phyloP scores from a whole-genome alignment of 2,113 vertebrate genomes.

The Hassar affinis region DNA sequence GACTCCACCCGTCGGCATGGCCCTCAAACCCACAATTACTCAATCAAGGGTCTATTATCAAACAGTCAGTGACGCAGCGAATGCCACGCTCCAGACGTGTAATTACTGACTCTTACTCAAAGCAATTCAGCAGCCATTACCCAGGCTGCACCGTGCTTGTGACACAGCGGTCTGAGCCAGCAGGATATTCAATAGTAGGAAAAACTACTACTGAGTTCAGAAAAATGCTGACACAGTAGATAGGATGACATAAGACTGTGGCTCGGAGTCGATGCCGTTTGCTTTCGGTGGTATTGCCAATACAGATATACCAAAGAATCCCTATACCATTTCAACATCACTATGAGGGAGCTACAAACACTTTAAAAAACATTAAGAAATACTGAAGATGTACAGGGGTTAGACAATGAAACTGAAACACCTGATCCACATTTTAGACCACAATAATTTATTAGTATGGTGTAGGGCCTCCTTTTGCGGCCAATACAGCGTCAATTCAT shows the following conservation, averaged over 20 bases:
- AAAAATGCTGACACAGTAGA: neutral
- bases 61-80: slow-evolving; percentile 51
- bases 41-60: slow-evolving; percentile 75
- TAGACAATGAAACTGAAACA: too few relatives aligned
- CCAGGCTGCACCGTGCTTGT: slow-evolving; percentile 25
- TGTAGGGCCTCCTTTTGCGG: too few relatives aligned
- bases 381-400: too few relatives aligned
- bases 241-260: neutral
- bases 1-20: slow-evolving; percentile 69
- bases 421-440: too few relatives aligned
- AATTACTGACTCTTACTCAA: slow-evolving; percentile 50
- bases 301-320: neutral
- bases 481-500: too few relatives aligned
- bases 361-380: neutral
- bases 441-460: too few relatives aligned
- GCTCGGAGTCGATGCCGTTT: neutral
- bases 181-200: slow-evolving; percentile 28
- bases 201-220: neutral
- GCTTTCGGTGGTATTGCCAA: neutral
- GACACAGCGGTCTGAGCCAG: slow-evolving; percentile 17
- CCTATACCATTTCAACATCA: too few relatives aligned
- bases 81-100: slow-evolving; percentile 44
- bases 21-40: slow-evolving; percentile 78
- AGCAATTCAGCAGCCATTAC: slow-evolving; percentile 43
- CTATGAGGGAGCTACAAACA: too few relatives aligned